These are phyloP conservation scores for Acrocephalus arundinaceus DNA, from an alignment of 2,113 vertebrate species.

Conservation along the genomic window DNA sequence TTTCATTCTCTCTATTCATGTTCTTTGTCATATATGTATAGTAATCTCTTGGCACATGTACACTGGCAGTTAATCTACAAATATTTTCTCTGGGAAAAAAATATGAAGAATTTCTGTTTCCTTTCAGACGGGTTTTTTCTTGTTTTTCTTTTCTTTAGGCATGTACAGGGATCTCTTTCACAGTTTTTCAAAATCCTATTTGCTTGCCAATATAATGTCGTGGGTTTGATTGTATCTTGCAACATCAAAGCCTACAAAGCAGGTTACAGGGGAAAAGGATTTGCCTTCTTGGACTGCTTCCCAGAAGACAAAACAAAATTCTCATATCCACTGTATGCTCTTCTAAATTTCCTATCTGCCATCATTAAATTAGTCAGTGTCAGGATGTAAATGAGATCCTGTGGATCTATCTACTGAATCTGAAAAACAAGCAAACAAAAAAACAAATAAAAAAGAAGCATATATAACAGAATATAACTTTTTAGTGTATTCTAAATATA, in stretches of 20 bases:
- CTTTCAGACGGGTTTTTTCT: neutral
- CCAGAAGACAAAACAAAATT: neutral
- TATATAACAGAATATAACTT: neutral
- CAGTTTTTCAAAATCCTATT: conserved; percentile 10
- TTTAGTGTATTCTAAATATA: neutral
- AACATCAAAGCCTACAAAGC: neutral
- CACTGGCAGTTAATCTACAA: neutral
- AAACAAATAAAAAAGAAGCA: neutral
- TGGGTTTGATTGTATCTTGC: neutral
- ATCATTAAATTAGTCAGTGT: neutral
- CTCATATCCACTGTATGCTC: neutral
- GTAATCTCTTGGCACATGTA: neutral
- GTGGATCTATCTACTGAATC: neutral
- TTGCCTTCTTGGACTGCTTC: neutral
- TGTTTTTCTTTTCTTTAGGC: neutral
- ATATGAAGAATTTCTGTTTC: neutral
- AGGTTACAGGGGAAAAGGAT: neutral
- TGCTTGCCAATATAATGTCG: neutral
- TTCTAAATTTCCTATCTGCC: neutral
- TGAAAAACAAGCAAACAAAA: neutral
- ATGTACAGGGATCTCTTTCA: neutral
- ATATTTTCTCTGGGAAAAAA: neutral
- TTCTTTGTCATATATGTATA: neutral
- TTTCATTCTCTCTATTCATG: neutral
- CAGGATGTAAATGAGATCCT: neutral